Base-by-base conservation (phyloP, 2,888 invertebrate species). In the Trissolcus brochymenae region DNA sequence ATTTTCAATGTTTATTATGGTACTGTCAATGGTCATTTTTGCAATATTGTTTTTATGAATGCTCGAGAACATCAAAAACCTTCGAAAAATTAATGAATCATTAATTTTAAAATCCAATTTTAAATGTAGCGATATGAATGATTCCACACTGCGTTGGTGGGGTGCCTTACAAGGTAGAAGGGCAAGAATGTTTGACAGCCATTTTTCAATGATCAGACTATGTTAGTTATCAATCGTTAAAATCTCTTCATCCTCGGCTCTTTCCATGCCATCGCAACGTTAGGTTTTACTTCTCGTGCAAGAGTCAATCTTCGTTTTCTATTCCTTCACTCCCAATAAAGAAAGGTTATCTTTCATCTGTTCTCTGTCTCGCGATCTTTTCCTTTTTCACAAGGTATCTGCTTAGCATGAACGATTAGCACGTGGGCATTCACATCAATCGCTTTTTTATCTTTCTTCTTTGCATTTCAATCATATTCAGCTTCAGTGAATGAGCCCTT, bases 161-260 rank as follows among this genome's bases (percentile, higher is more conserved):
- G 85, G 84, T 83, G 81, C 81, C 79, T 83, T 81, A 80, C 83
- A 83, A 86, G 84, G 86, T 85, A 86, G 87, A 85, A 87, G 85
- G 86, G 85, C 85, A 86, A 85, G 86, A 86, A 86, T 87, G 85
- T 88, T 87, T 87, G 87, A 88, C 87, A 88, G 87, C 86, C 86
- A 87, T 87, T 87, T 88, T 87, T 87, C 87, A 87, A 85, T 87
- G 87, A 88, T 87, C 87, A 86, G 85, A 83, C 84, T 83, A 84
- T 83, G 86, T 85, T 86, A 83, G 85, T 87, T 87, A 87, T 87
- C 87, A 85, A 86, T 83, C 80, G 82, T 80, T 75, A 79, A 80
- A 82, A 86, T 86, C 86, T 85, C 79, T 81, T 81, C 82, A 81
- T 75, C 79, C 79, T 75, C 61, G 70, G 73, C 76, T 70, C 74